Percentiles rank a stretch among this genome's conserved stretches.
Conservation (phyloP, 1,140 invertebrate species). For the Aphis craccivora region DNA sequence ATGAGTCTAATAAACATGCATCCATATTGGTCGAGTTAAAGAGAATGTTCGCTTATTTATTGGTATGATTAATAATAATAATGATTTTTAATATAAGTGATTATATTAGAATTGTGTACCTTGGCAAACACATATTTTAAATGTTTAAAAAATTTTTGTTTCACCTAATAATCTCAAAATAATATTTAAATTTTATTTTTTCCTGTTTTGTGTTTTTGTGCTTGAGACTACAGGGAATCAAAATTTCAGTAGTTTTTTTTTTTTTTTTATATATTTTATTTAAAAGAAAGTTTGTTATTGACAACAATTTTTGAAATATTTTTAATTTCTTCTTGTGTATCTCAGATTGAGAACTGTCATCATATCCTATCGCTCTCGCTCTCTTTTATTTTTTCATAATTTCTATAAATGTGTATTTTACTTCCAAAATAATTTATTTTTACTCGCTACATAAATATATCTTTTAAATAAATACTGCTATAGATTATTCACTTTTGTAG, state of each 20-base stretch:
- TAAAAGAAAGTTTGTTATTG: not conserved
- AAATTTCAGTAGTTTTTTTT: not conserved
- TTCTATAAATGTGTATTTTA: not conserved
- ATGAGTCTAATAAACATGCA: slow-evolving; percentile 73
- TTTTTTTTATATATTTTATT: not conserved
- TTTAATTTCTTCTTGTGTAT: not conserved
- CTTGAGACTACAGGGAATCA: not conserved
- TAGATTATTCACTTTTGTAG: too few relatives aligned
- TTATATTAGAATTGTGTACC: not conserved
- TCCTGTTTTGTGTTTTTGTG: not conserved
- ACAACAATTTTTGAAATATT: not conserved
- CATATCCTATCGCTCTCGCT: not conserved
- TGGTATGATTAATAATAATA: slow-evolving; percentile 66
- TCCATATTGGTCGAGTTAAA: slow-evolving; percentile 86
- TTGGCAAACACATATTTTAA: not conserved
- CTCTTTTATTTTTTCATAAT: not conserved
- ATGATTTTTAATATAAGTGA: not conserved
- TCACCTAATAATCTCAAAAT: not conserved
- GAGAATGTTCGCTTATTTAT: slow-evolving; percentile 93
- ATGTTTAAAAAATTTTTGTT: not conserved
- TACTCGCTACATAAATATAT: not conserved
- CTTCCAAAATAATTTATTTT: too few relatives aligned
- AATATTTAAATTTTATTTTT: not conserved
- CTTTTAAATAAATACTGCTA: too few relatives aligned
- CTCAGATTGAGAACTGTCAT: not conserved